A percentile compares a stretch with the other conserved stretches of the same genome.
phyloP scores from a whole-genome alignment of 2,888 invertebrate genomes.

The Drosophila neonasuta region DNA sequence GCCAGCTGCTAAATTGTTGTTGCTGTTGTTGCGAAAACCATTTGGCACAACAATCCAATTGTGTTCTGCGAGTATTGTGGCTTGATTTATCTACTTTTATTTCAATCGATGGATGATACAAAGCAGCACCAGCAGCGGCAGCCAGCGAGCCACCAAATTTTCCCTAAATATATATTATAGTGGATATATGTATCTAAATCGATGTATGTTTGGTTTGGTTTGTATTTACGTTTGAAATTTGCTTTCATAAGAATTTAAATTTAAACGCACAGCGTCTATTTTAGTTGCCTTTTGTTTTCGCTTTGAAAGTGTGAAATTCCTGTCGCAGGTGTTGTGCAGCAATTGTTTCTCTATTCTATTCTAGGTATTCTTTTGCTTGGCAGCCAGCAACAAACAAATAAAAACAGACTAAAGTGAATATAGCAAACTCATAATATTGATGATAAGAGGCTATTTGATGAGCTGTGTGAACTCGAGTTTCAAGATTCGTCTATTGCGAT shows the following conservation, averaged over 20 bases:
- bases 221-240: slow-evolving; percentile 30
- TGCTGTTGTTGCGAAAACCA: slow-evolving; percentile 38
- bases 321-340: slow-evolving; percentile 73
- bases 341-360: slow-evolving; percentile 30
- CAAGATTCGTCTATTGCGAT: not conserved
- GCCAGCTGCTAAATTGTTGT: slow-evolving; percentile 25
- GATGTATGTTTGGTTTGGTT: not conserved
- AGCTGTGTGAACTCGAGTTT: not conserved
- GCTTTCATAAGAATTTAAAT: slow-evolving; percentile 50
- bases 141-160: slow-evolving; percentile 38
- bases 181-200: not conserved
- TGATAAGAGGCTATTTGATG: slow-evolving; percentile 28
- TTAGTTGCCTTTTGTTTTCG: slow-evolving; percentile 44
- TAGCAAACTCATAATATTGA: slow-evolving; percentile 40
- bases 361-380: slow-evolving; percentile 9
- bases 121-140: slow-evolving; percentile 17
- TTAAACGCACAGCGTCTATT: slow-evolving; percentile 58
- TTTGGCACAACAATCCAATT: slow-evolving; percentile 68
- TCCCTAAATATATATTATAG: slow-evolving; percentile 1
- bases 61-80: slow-evolving; percentile 47
- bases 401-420: slow-evolving; percentile 24
- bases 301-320: slow-evolving; percentile 70
- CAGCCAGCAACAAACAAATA: slow-evolving; percentile 65
- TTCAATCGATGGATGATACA: slow-evolving; percentile 54
- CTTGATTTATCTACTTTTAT: slow-evolving; percentile 53